Conservation (phyloP, 2,888 invertebrate species). For the Scaptomyza parva region DNA sequence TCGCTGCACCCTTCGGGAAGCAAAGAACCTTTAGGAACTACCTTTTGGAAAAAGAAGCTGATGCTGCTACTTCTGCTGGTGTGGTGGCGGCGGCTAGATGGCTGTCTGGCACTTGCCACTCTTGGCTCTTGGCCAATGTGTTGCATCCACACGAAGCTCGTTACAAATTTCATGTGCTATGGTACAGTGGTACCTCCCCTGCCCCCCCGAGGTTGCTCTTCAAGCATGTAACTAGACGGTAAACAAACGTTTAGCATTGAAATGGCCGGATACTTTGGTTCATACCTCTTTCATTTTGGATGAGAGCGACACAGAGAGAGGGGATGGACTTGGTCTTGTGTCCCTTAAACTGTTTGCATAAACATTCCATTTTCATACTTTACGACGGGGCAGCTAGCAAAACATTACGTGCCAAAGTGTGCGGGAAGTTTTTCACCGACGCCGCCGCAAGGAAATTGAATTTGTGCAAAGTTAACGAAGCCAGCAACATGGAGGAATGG, state of each 20-base stretch:
- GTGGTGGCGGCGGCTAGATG: neutral
- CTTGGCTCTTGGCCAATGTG: constrained; percentile 38
- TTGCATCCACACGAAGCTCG: constrained; percentile 43
- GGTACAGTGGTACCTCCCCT: neutral
- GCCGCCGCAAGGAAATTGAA: constrained; percentile 67
- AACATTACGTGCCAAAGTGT: constrained; percentile 70
- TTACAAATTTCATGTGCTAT: constrained; percentile 45
- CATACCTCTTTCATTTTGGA: constrained; percentile 2
- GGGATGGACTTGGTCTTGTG: neutral
- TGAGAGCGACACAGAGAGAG: neutral
- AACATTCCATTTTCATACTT: constrained; percentile 58
- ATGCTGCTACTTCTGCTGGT: neutral
- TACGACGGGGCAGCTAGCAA: constrained; percentile 14
- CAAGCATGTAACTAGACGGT: constrained; percentile 63
- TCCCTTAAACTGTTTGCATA: constrained; percentile 74
- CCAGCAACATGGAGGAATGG: neutral
- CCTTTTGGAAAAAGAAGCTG: constrained; percentile 22
- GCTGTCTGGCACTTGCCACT: constrained; percentile 21
- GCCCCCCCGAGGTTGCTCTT: constrained; percentile 11
- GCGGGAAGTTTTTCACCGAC: constrained; percentile 44
- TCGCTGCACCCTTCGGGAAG: constrained; percentile 42
- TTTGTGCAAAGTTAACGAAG: constrained; percentile 54
- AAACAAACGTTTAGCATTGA: constrained; percentile 72
- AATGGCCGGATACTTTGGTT: constrained; percentile 46
- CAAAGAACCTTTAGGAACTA: too few relatives aligned